Conservation (phyloP, 2,888 invertebrate genomes). For the Scotopteryx bipunctaria region DNA sequence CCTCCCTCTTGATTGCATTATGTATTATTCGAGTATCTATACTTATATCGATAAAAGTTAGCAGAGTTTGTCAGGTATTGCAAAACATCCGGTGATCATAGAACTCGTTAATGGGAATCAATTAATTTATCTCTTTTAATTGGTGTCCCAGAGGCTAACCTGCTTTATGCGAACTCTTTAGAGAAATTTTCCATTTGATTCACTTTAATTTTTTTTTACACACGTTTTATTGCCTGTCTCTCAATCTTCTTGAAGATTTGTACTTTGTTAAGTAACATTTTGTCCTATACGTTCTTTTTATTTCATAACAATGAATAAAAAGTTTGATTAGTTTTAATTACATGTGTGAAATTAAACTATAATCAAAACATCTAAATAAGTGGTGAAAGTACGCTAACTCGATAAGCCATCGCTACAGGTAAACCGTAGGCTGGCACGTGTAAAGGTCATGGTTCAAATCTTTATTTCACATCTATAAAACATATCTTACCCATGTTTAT, state of each 20-base stretch:
- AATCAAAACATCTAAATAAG: conserved; percentile 9
- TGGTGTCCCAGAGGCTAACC: conserved; percentile 20
- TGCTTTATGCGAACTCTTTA: conserved; percentile 12
- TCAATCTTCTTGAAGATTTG: no score
- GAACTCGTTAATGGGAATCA: conserved; percentile 23
- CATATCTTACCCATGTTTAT: conserved; percentile 3
- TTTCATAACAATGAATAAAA: no score
- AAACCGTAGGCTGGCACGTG: conserved; percentile 17
- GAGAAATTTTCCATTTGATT: conserved; percentile 13
- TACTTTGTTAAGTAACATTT: no score
- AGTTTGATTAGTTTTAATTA: no score
- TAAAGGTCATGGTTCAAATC: conserved; percentile 36
- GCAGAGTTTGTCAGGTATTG: conserved; percentile 7
- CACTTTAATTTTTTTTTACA: conserved; percentile 13
- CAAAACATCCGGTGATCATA: conserved; percentile 35
- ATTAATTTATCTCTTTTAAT: conserved; percentile 31
- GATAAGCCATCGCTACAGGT: neutral
- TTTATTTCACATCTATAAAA: conserved; percentile 19
- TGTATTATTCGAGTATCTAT: no score
- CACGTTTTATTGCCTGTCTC: conserved; percentile 1
- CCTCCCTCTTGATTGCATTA: no score
- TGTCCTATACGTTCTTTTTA: no score
- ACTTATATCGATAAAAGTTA: conserved; percentile 5
- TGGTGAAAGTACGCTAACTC: conserved; percentile 30
- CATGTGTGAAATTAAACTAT: conserved; percentile 5